Base-by-base conservation (phyloP, 2,113 vertebrate genomes). In the Heterotis niloticus region DNA sequence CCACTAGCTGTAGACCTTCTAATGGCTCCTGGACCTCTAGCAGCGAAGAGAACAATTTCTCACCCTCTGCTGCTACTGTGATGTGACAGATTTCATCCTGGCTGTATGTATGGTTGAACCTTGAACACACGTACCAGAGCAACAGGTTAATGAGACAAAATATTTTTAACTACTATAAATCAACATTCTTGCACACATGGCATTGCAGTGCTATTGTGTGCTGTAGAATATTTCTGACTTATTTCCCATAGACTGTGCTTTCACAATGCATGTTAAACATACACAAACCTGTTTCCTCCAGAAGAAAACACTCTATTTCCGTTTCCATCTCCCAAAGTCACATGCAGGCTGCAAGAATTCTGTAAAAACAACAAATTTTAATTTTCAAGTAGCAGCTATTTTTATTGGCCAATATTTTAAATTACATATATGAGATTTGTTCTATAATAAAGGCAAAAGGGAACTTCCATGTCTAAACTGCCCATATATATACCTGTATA, bases 101-200 rank as follows among this genome's bases (percentile, higher is more conserved):
- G 44, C 51, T 13, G n/a, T 82, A 82, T 44, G 62, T 77, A 67
- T 82, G 56, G 29, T 70, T 75, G 81, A 80, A 77, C 57, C 81
- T 82, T 29, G 34, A 74, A 75, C 60, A 59, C 10, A 34, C 34
- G 66, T 51, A 26, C 1, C 10, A 44, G 26, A 67, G 7, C 62
- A 64, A 10, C 5, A 64, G 9, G 44, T 17, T 56, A 68, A 24
- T 54, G 1, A 52, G 12, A 64, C 59, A 60, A 60, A 29, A 17
- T 24, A 52, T 24, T 4, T 44, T 44, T 44, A 44, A 44, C 34
- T 44, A 44, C 34, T 44, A 44, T 44, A 44, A 44, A 44, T 23
- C 70, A 54, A 18, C 17, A 54, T 10, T 1, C 59, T 23, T 0
- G 9, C 7, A 72, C n/a, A 23, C 5, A 70, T 9, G 7, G 17